Conservation (phyloP, 2,797 vertebrate genomes). For the Pseudopleuronectes americanus region DNA sequence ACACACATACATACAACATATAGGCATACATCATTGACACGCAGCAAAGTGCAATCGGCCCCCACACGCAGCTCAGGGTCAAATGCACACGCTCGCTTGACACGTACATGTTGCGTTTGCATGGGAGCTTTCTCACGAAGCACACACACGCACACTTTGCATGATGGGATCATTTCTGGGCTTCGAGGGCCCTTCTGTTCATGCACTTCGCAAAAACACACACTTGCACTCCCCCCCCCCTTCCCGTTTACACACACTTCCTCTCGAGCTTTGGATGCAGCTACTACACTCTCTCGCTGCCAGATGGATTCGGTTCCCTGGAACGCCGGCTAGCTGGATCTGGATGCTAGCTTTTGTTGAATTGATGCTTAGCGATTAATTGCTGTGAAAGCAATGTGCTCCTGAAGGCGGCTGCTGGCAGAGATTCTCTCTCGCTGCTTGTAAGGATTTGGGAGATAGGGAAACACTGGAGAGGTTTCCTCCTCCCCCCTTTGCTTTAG, state of each 20-base stretch:
- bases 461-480: conserved; percentile 15
- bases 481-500: neutral
- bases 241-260: neutral
- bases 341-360: conserved; percentile 69
- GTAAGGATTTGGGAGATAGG: conserved; percentile 37
- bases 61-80: conserved; percentile 29
- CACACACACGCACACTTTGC: neutral
- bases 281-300: conserved; percentile 23
- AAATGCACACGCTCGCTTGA: conserved; percentile 29
- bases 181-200: conserved; percentile 2
- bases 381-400: conserved; percentile 74
- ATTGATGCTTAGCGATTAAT: conserved; percentile 82
- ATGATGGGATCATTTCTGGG: conserved; percentile 1
- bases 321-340: conserved; percentile 65
- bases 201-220: neutral
- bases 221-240: neutral
- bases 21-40: neutral
- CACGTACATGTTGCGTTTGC: conserved; percentile 22
- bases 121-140: conserved; percentile 16
- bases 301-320: conserved; percentile 65
- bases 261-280: conserved; percentile 26
- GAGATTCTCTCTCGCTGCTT: conserved; percentile 36
- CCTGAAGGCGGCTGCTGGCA: conserved; percentile 65
- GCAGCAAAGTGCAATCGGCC: conserved; percentile 1
- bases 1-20: neutral